Evolutionary conservation across 2,888 invertebrate genomes (phyloP), one percentile per base, ranked within the genome.

Genomic region (Chymomyza amoena): DNA sequence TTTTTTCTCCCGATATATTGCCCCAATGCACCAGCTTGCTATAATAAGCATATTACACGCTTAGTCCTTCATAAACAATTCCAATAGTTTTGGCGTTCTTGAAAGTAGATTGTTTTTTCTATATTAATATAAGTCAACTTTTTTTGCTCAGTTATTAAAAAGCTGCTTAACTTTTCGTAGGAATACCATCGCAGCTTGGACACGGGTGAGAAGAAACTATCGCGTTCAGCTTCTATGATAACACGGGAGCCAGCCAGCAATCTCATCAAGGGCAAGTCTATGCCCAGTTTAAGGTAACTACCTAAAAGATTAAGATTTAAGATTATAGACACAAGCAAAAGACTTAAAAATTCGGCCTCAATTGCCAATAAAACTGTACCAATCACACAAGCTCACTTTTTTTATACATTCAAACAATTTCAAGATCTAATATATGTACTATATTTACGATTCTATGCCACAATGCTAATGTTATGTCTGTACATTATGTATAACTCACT

Each of bases 231-330:
- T 57, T 94, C 96, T 1, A 94, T 94, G 64, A 93, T 94, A 66
- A 94, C 95, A 60, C 95, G 95, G 77, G 93, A 93, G 2, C 93
- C 94, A 0, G 92, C 93, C 16, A 93, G 94, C 65, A 97, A 96
- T 91, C 93, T 98, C 64, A 95, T 97, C 73, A 97, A 98, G 93
- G 98, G 98, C 73, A 98, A 98, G 92, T 98, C 98, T 93, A 97
- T 98, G 97, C 98, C 98, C 4, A 97, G 97, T 89, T 93, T 98
- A 73, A 97, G 97, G 97, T 97, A 93, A 92, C 4, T 54, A 16
- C 9, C 28, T 59, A 25, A 18, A 0, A 59, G 16, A 25, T 25
- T 32, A 6, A 20, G 10, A 59, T 5, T 25, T 4, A 7, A 6
- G 1, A 59, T 13, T 28, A 32, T 39, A 6, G 10, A 61, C 6